These are phyloP conservation scores for Hyaena hyaena DNA, from an alignment of 2,113 vertebrate species.

Conservation along the genomic window DNA sequence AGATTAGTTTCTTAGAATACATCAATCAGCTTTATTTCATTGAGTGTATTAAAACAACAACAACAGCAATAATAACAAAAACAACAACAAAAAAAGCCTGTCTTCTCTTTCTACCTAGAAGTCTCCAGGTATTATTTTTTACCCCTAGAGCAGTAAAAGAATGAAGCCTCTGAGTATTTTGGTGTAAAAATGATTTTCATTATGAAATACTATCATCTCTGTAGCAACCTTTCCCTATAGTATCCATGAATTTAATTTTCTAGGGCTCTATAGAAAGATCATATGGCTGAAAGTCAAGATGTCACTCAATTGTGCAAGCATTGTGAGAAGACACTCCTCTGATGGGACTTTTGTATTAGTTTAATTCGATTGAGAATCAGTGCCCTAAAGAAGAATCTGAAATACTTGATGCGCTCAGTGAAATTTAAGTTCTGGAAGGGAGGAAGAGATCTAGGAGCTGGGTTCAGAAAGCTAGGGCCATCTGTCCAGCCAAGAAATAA, in stretches of 20 bases:
- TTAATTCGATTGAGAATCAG: conserved; percentile 12
- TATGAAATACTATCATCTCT: background rate
- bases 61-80: background rate
- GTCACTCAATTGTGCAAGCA: background rate
- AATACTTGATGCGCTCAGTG: background rate
- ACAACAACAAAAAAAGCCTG: background rate
- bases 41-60: background rate
- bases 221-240: background rate
- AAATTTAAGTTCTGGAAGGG: background rate
- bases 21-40: background rate
- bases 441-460: background rate
- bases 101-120: background rate
- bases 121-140: background rate
- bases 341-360: background rate
- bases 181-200: background rate
- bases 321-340: background rate
- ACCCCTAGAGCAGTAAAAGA: background rate
- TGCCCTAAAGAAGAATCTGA: background rate
- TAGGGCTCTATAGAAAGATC: background rate
- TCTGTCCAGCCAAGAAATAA: background rate
- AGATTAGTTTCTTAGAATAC: background rate
- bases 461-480: background rate
- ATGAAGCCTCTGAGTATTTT: background rate
- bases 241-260: conserved; percentile 35
- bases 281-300: background rate